Base-by-base conservation (phyloP, 2,113 vertebrate species). In the Sylvietta virens region DNA sequence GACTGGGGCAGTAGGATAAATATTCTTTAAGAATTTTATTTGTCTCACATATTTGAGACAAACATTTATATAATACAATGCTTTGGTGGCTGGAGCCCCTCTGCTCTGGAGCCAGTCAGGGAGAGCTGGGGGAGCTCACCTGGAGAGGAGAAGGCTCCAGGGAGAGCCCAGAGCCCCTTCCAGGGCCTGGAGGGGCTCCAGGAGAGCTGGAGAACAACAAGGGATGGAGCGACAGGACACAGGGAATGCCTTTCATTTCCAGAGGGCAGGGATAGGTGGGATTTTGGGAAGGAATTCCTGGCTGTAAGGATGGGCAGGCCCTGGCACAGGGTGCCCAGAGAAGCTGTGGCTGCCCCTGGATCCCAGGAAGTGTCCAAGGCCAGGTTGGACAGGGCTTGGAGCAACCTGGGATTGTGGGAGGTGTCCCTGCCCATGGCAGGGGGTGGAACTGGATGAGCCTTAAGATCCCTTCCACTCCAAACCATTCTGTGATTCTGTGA, bases 351-450 rank as follows among this genome's bases (percentile, higher is more conserved):
- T 81, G 28, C 10, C 13, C 19, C 23, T 45, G 40, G 11, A 66
- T 58, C 60, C 33, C 28, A 73, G 58, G 44, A 0, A 66, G 23
- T 74, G 61, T 3, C 33, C 69, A 30, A 53, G 20, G 33, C 28
- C 45, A 39, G n/a, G 44, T 0, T 53, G 67, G 60, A 65, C 0
- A 0, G 12, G 13, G 9, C 3, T 50, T 50, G 58, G 42, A 50
- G 22, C 50, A 22, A 0, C n/a, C 28, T 67, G 61, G 20, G 23
- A 17, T 0, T 4, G 11, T 45, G 45, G n/a, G 0, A 53, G 13
- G 3, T 45, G 51, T 60, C 23, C 40, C n/a, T 71, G 40, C 6
- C 31, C 51, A 39, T 28, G 37, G 22, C 22, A 44, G 15, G 27
- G 9, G 15, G 3, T 28, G 53, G 33, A 4, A 12, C 3, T 1